Evolutionary conservation across 1,140 invertebrate species (phyloP), one percentile per base, ranked within the genome.

Genomic region (Drosophila bifasciata): DNA sequence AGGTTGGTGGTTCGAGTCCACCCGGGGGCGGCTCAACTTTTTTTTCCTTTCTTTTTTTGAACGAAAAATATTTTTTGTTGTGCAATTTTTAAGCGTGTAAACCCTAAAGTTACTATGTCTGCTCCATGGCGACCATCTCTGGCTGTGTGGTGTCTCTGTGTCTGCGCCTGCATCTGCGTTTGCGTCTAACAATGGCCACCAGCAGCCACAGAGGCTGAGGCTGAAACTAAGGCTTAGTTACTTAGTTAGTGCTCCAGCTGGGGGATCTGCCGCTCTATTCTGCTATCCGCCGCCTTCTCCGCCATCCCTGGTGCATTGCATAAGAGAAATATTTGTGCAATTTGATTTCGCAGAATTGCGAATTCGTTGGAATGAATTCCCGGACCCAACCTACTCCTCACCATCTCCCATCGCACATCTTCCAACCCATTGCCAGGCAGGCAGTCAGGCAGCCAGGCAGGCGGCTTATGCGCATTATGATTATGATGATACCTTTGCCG

Each of bases 1-100:
- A 96, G 95, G 95, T 96, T 96, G 95, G 95, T 96, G 95, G 95
- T 96, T 96, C 95, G 94, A 96, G 94, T 94, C 95, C 95, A 96
- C 95, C 95, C 93, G 93, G 93, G 92, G 93, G 93, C 92, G 92
- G 7, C 0, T 28, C 0, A 0, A 52, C 11, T 32, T 60, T 84
- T 83, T 79, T 43, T 48, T 4, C 23, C 13, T 41, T 40, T 68
- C 3, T 13, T 36, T 40, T 9, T 28, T 23, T 21, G 15, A 6
- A 1, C 9, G 3, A 0, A 39, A 8, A 21, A 21, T 19, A 40
- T 8, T 36, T n/a, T 48, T 23, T 3, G 3, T 44, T 51, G 13
- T 32, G 3, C n/a, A 45, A 16, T 7, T 25, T 7, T 5, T 48
- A 1, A 2, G 3, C 79, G 79, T 71, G 58, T 84, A 84, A 84